phyloP scores from a whole-genome alignment of 2,797 vertebrate genomes.

The Zenarchopterus dispar region DNA sequence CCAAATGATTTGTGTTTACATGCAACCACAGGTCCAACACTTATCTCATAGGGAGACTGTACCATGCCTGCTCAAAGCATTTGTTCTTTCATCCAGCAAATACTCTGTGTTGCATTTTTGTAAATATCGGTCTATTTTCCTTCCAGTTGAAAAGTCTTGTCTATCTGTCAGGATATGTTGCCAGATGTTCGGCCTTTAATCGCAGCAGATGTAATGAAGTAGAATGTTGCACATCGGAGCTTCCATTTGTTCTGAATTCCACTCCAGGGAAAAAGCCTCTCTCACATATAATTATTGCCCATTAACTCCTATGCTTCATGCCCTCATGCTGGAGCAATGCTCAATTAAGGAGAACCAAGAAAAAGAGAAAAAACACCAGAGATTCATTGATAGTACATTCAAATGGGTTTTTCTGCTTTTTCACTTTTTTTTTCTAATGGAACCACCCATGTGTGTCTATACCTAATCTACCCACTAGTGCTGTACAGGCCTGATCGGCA shows the following conservation, averaged over 20 bases:
- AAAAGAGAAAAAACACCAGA: constrained; percentile 70
- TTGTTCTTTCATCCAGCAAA: constrained; percentile 78
- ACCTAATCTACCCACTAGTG: constrained; percentile 51
- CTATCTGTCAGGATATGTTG: constrained; percentile 93
- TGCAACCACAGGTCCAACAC: constrained; percentile 66
- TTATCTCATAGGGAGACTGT: constrained; percentile 62
- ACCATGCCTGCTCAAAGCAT: constrained; percentile 58
- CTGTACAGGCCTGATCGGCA: constrained; percentile 49
- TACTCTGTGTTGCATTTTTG: constrained; percentile 68
- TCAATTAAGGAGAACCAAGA: constrained; percentile 90
- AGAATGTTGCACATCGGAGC: constrained; percentile 97
- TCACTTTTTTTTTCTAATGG: constrained; percentile 31
- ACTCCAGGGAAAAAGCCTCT: constrained; percentile 95
- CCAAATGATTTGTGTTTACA: constrained; percentile 63
- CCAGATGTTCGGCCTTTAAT: constrained; percentile 98
- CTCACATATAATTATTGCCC: constrained; percentile 98
- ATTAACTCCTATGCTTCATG: constrained; percentile 88
- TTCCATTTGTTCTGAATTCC: constrained; percentile 96
- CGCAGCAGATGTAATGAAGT: constrained; percentile 98
- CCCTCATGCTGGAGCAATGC: constrained; percentile 92
- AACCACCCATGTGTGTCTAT: constrained; percentile 49
- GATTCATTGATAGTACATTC: constrained; percentile 73
- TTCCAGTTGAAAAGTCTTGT: constrained; percentile 90
- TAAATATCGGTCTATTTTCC: constrained; percentile 77
- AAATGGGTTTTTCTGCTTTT: constrained; percentile 33